These are phyloP conservation scores for Lydus trimaculatus DNA, from an alignment of 2,888 invertebrate species.

Conservation along the genomic window DNA sequence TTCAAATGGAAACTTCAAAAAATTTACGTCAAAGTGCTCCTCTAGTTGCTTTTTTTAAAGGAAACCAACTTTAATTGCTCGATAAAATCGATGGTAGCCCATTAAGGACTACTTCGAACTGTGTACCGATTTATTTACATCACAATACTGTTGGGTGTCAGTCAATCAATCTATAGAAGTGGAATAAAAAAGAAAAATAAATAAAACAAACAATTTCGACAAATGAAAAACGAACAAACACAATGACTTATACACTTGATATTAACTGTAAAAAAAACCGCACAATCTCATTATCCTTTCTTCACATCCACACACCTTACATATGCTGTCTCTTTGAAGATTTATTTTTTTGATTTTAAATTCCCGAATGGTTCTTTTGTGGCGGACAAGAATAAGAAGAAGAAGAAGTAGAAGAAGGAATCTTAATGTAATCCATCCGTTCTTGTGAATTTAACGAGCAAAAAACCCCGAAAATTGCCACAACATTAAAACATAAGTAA, in stretches of 20 bases:
- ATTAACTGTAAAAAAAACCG: background rate
- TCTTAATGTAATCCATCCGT: background rate
- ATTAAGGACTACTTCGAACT: background rate
- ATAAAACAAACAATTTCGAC: background rate
- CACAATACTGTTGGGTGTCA: background rate
- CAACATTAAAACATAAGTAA: background rate
- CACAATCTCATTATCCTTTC: slow-evolving; percentile 1
- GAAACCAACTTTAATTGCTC: background rate
- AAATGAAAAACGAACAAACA: background rate
- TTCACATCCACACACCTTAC: background rate
- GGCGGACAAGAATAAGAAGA: background rate
- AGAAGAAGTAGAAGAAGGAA: background rate
- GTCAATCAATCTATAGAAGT: background rate
- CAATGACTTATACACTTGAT: background rate
- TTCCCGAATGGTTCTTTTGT: background rate
- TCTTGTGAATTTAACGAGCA: background rate
- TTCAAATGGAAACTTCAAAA: background rate
- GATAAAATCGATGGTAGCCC: background rate
- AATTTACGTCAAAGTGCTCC: no score
- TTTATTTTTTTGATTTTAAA: background rate
- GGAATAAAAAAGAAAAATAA: background rate
- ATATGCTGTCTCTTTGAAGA: background rate
- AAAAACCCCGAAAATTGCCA: background rate
- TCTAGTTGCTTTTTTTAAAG: background rate
- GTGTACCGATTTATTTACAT: background rate